These are phyloP conservation scores for Meloidogyne exigua DNA, from an alignment of 1,140 invertebrate genomes.

Conservation along the genomic window DNA sequence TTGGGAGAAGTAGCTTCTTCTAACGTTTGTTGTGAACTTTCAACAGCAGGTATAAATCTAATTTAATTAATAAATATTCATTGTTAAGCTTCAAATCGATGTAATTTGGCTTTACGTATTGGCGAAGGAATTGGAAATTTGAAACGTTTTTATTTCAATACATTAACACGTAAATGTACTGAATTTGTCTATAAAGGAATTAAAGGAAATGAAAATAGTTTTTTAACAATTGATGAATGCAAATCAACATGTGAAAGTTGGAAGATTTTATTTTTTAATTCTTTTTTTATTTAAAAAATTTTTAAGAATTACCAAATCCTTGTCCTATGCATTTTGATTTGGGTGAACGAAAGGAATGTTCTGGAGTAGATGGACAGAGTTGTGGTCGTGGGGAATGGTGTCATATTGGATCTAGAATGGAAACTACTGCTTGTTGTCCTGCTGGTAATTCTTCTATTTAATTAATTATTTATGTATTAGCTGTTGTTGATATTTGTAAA, in stretches of 20 bases:
- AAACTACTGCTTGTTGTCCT: slow-evolving; percentile 59
- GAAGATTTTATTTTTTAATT: slow-evolving; percentile 17
- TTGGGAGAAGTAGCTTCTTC: slow-evolving; percentile 49
- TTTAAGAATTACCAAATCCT: slow-evolving; percentile 55
- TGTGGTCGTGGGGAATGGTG: slow-evolving; percentile 57
- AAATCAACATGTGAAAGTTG: slow-evolving; percentile 56
- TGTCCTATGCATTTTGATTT: slow-evolving; percentile 49
- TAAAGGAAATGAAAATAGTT: slow-evolving; percentile 63
- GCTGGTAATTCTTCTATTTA: slow-evolving; percentile 38
- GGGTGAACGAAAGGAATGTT: slow-evolving; percentile 46
- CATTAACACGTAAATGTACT: slow-evolving; percentile 50
- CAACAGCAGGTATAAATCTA: slow-evolving; percentile 31
- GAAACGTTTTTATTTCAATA: slow-evolving; percentile 59
- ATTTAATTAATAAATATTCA: no score
- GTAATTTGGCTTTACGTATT: slow-evolving; percentile 50
- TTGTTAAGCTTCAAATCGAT: slow-evolving; percentile 50
- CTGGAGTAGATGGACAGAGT: slow-evolving; percentile 23
- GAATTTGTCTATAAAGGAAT: slow-evolving; percentile 60
- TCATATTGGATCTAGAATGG: slow-evolving; percentile 49
- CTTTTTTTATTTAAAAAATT: slow-evolving; percentile 5
- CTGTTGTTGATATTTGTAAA: slow-evolving; percentile 53
- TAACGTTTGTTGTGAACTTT: slow-evolving; percentile 52
- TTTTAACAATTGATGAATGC: slow-evolving; percentile 52
- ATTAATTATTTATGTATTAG: slow-evolving; percentile 29
- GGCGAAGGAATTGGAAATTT: slow-evolving; percentile 54